A percentile compares a stretch with the other conserved stretches of the same genome.
phyloP scores from a whole-genome alignment of 1,140 invertebrate species.

The Drosophila guanche region DNA sequence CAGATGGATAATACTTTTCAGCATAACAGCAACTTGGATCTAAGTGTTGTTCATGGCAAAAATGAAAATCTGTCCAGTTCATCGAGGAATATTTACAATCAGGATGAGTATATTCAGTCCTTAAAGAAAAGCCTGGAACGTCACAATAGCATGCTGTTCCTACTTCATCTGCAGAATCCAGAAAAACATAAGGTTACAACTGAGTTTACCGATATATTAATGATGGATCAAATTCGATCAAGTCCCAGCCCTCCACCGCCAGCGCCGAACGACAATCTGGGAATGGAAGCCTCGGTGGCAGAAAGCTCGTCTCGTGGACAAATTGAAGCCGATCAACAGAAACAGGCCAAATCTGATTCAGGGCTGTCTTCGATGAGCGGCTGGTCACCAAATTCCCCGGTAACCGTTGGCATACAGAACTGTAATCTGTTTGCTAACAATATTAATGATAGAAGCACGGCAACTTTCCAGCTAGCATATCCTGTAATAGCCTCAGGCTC shows the following conservation, averaged over 20 bases:
- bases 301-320: conserved; percentile 47
- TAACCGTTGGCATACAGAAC: conserved; percentile 15
- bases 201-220: conserved; percentile 51
- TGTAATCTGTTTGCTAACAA: conserved; percentile 34
- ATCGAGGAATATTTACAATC: conserved; percentile 64
- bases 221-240: conserved; percentile 83
- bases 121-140: conserved; percentile 74
- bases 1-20: background rate
- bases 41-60: background rate
- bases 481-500: background rate
- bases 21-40: background rate
- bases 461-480: conserved; percentile 9
- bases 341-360: conserved; percentile 89
- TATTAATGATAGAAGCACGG: conserved; percentile 22
- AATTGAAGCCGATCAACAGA: conserved; percentile 85
- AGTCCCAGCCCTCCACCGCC: conserved; percentile 93
- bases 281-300: conserved; percentile 4
- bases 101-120: conserved; percentile 81
- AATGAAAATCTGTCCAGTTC: conserved; percentile 13
- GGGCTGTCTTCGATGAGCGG: conserved; percentile 93
- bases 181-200: conserved; percentile 50
- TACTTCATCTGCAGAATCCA: conserved; percentile 80
- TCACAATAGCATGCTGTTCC: conserved; percentile 81
- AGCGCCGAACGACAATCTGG: conserved; percentile 85
- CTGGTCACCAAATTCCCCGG: conserved; percentile 90